A percentile compares a stretch with the other conserved stretches of the same genome.
Evolutionary conservation across 2,888 invertebrate species (phyloP).

Genomic region (Drosophila borealis): DNA sequence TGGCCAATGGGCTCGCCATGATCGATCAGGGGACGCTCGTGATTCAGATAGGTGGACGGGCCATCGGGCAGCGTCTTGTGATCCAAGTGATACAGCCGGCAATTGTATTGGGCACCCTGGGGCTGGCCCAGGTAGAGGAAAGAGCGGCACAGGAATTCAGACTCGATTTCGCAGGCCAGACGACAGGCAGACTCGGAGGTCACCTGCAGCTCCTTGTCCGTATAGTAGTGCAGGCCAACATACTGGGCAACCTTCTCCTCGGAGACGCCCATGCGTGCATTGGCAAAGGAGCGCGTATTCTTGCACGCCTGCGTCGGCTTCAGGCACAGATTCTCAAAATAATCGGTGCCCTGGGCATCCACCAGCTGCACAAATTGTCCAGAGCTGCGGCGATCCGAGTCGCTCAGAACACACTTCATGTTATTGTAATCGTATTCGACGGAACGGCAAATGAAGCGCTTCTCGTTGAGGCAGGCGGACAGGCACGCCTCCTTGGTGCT

Average conservation of each 20-base stretch:
- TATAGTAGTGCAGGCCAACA: constrained; percentile 95
- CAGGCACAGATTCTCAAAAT: constrained; percentile 96
- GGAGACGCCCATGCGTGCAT: constrained; percentile 94
- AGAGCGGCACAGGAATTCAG: constrained; percentile 95
- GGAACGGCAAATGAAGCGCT: constrained; percentile 95
- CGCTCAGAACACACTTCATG: constrained; percentile 95
- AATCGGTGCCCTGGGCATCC: constrained; percentile 91
- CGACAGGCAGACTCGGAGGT: constrained; percentile 95
- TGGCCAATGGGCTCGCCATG: constrained; percentile 95
- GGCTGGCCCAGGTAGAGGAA: constrained; percentile 90
- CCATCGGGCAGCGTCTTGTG: constrained; percentile 97
- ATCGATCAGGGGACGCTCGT: constrained; percentile 95
- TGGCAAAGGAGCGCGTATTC: constrained; percentile 91
- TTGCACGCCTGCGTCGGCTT: constrained; percentile 95
- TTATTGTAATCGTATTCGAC: constrained; percentile 97
- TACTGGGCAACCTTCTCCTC: constrained; percentile 97
- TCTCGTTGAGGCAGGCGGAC: constrained; percentile 96
- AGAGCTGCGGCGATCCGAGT: constrained; percentile 94
- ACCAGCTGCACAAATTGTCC: constrained; percentile 95
- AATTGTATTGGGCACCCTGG: constrained; percentile 92
- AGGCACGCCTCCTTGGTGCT: constrained; percentile 97
- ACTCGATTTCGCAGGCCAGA: constrained; percentile 95
- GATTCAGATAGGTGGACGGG: constrained; percentile 95
- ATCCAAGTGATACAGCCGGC: constrained; percentile 95
- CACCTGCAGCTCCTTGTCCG: constrained; percentile 96